Evolutionary conservation across 2,113 vertebrate genomes (phyloP).

Genomic region (Pycnonotus jocosus): DNA sequence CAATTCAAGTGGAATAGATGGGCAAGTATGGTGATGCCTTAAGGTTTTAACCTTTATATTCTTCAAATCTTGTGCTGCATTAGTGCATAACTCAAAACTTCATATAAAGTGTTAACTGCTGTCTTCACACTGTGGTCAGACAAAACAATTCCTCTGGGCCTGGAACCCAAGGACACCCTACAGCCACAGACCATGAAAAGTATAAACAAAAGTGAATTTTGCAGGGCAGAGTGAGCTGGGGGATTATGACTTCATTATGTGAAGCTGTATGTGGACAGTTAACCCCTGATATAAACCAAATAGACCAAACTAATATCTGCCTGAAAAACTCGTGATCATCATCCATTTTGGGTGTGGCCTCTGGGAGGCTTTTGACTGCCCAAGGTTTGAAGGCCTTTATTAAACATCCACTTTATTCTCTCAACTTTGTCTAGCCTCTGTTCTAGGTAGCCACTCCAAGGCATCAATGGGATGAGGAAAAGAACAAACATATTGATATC

Average conservation of each 20-base stretch:
- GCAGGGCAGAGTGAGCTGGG: background rate
- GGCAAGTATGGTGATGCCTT: background rate
- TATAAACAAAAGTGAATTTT: background rate
- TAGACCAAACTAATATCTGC: background rate
- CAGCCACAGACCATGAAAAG: rapidly evolving
- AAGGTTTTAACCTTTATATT: background rate
- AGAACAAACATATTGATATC: background rate
- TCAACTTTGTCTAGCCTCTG: background rate
- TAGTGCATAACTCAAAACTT: background rate
- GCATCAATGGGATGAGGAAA: background rate
- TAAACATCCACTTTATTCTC: background rate
- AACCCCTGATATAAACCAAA: background rate
- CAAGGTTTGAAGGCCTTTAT: background rate
- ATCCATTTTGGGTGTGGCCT: no score
- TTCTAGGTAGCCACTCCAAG: background rate
- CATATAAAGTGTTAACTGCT: background rate
- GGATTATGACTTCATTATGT: background rate
- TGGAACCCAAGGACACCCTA: background rate
- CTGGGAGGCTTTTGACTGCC: background rate
- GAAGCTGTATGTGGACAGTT: background rate
- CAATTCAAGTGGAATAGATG: background rate
- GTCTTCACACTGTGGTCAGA: background rate
- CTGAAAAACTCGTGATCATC: background rate
- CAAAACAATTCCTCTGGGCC: background rate
- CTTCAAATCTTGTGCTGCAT: background rate